A percentile compares a stretch with the other conserved stretches of the same genome.
phyloP scores from a whole-genome alignment of 2,797 vertebrate species.

The Phataginus tetradactyla region DNA sequence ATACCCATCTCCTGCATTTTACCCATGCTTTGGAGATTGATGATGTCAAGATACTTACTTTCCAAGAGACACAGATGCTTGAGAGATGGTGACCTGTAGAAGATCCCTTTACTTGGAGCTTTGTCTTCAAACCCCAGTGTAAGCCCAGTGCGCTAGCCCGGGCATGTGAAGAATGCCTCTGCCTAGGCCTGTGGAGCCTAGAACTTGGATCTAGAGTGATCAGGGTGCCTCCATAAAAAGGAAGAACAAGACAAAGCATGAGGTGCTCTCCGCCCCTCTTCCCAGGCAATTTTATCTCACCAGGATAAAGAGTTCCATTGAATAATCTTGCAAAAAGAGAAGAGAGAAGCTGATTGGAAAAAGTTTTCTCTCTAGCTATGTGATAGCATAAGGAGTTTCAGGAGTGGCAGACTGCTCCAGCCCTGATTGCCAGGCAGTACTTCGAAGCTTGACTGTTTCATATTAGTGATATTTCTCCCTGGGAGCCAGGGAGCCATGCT shows the following conservation, averaged over 20 bases:
- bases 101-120: background rate
- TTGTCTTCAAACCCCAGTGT: background rate
- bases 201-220: background rate
- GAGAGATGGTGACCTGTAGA: background rate
- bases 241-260: background rate
- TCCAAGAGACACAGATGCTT: background rate
- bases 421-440: background rate
- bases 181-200: background rate
- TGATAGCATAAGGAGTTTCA: background rate
- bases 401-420: background rate
- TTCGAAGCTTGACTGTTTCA: background rate
- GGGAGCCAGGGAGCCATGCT: background rate
- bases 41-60: background rate
- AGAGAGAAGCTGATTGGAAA: background rate
- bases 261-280: background rate
- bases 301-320: background rate
- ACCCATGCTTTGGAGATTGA: background rate
- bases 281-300: background rate
- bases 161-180: constrained; percentile 5
- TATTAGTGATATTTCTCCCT: background rate
- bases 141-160: background rate
- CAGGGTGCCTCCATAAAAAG: background rate
- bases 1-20: background rate
- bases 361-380: background rate
- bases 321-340: constrained; percentile 5